Evolutionary conservation across 2,797 vertebrate species (phyloP).

Genomic region (Alca torda): DNA sequence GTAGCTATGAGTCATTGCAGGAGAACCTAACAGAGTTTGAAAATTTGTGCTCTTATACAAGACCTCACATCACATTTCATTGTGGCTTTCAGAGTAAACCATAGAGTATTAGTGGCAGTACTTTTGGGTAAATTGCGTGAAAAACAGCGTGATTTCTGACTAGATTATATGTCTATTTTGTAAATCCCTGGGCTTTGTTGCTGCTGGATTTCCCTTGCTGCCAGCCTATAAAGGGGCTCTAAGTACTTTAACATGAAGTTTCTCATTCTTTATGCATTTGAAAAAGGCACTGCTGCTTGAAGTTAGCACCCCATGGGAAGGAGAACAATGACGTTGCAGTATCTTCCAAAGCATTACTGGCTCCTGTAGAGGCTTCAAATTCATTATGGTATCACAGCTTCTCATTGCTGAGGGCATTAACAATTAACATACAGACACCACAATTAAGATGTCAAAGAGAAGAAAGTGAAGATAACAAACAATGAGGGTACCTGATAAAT

Average conservation of each 20-base stretch:
- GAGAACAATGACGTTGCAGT: not conserved
- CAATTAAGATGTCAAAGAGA: conserved; percentile 28
- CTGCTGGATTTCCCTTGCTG: not conserved
- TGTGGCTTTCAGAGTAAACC: not conserved
- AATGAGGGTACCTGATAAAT: not conserved
- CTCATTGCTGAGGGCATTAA: not conserved
- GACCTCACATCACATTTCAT: not conserved
- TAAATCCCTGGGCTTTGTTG: not conserved
- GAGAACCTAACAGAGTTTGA: not conserved
- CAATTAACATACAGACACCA: conserved; percentile 1
- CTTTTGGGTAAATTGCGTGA: not conserved
- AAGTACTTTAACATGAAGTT: not conserved
- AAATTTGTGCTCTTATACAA: not conserved
- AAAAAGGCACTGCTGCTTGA: not conserved
- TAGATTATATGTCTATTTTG: not conserved
- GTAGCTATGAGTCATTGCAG: not conserved
- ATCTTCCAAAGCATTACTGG: not conserved
- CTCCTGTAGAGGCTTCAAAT: conserved; percentile 16
- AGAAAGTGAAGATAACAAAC: not conserved
- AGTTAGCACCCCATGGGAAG: not conserved
- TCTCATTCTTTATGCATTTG: not conserved
- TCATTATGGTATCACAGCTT: conserved; percentile 21
- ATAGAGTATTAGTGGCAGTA: not conserved
- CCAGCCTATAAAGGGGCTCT: not conserved
- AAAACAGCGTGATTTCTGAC: not conserved